Percentiles rank a stretch among this genome's conserved stretches.
phyloP scores from a whole-genome alignment of 2,797 vertebrate genomes.

The Syngnathus rostellatus region DNA sequence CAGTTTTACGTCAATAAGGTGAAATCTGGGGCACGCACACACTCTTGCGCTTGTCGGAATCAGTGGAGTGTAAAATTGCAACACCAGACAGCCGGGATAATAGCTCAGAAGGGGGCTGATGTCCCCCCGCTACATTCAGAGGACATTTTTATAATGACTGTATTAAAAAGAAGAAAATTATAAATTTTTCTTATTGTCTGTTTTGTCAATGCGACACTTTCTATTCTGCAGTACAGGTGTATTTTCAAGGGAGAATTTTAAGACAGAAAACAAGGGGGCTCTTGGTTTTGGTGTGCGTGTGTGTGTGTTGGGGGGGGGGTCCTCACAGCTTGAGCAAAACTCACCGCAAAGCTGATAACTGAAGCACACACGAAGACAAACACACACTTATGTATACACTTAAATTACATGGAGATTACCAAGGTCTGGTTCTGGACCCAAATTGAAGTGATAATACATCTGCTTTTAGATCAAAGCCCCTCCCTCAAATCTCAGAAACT shows the following conservation, averaged over 20 bases:
- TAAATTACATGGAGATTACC: conserved; percentile 44
- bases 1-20: conserved; percentile 78
- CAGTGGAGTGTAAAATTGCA: conserved; percentile 80
- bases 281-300: not conserved
- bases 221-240: not conserved
- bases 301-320: not conserved
- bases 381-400: conserved; percentile 15
- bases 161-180: conserved; percentile 65
- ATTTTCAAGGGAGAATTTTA: not conserved
- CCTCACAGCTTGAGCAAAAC: not conserved
- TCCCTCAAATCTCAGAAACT: conserved; percentile 47
- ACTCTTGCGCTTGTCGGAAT: conserved; percentile 71
- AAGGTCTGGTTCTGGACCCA: conserved; percentile 47
- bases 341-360: not conserved
- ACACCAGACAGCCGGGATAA: conserved; percentile 79
- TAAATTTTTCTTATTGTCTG: conserved; percentile 57
- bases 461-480: conserved; percentile 55
- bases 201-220: conserved; percentile 7
- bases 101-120: conserved; percentile 81
- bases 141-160: conserved; percentile 80
- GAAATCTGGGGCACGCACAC: conserved; percentile 74
- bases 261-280: not conserved
- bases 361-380: conserved; percentile 6
- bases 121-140: conserved; percentile 71
- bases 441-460: conserved; percentile 51